These are phyloP conservation scores for Stomorhina lunata DNA, from an alignment of 2,888 invertebrate genomes.

Conservation along the genomic window DNA sequence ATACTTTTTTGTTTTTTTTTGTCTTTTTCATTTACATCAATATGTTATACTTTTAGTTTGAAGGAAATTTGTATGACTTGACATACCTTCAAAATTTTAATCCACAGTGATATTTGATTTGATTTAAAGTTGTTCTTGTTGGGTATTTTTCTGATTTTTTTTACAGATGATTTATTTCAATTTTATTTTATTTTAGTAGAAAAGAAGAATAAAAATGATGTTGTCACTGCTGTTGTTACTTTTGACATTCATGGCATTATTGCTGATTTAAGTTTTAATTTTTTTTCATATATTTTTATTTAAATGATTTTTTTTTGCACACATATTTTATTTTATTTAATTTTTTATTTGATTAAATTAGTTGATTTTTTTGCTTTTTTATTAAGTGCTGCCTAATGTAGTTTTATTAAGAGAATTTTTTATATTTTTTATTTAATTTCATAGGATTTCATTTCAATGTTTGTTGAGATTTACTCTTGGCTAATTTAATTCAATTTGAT, in stretches of 20 bases:
- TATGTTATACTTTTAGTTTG: not conserved
- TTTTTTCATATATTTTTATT: not conserved
- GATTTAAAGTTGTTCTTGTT: not conserved
- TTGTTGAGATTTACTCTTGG: too few relatives aligned
- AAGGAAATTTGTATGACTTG: not conserved
- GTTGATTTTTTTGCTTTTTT: not conserved
- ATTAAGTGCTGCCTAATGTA: not conserved
- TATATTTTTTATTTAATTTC: not conserved
- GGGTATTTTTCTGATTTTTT: not conserved
- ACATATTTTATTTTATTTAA: not conserved
- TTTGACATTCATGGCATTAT: not conserved
- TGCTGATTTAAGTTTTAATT: not conserved
- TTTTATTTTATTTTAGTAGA: not conserved
- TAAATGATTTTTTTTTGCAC: too few relatives aligned
- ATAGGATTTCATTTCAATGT: too few relatives aligned
- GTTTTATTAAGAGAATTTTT: not conserved
- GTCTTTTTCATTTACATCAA: too few relatives aligned
- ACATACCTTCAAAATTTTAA: constrained; percentile 58
- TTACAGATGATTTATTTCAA: not conserved
- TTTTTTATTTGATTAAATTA: not conserved
- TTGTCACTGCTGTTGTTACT: not conserved
- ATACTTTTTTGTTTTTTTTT: too few relatives aligned
- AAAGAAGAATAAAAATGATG: not conserved
- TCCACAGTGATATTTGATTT: constrained; percentile 45
- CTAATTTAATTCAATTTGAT: too few relatives aligned